A percentile compares a stretch with the other conserved stretches of the same genome.
phyloP scores from a whole-genome alignment of 1,140 invertebrate genomes.

The Brachionus calyciflorus region DNA sequence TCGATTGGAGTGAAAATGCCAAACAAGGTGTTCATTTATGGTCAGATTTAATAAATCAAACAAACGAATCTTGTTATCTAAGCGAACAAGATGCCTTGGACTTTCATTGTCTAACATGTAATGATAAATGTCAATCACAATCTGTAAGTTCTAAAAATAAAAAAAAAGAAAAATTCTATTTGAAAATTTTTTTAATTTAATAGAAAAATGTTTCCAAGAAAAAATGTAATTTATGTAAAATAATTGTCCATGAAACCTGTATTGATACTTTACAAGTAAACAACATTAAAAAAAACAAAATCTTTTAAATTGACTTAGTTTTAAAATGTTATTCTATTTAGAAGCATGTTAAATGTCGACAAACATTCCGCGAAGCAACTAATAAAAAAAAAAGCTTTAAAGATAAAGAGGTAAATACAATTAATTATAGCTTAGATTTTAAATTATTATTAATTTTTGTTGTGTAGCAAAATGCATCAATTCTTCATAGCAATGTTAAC shows the following conservation, averaged over 20 bases:
- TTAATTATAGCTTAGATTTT: too few relatives aligned
- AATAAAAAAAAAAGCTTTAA: conserved; percentile 20
- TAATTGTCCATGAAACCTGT: conserved; percentile 30
- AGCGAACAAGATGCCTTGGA: neutral
- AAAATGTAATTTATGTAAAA: conserved; percentile 40
- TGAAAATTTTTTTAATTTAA: neutral
- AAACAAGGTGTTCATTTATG: conserved; percentile 31
- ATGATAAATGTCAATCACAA: neutral
- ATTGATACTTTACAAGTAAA: conserved; percentile 25
- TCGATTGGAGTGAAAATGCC: neutral
- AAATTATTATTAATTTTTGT: neutral
- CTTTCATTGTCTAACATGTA: neutral
- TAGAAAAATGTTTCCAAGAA: neutral
- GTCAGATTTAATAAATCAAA: neutral
- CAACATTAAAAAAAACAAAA: neutral
- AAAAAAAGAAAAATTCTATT: neutral
- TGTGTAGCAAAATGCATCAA: neutral
- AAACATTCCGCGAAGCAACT: conserved; percentile 9
- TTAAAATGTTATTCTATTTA: neutral
- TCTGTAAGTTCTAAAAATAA: neutral
- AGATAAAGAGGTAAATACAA: conserved; percentile 19
- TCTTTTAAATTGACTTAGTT: too few relatives aligned
- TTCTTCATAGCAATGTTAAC: neutral
- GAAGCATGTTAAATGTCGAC: conserved; percentile 36
- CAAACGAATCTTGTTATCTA: conserved; percentile 32